phyloP scores from a whole-genome alignment of 2,113 vertebrate species.

The Prinia subflava region DNA sequence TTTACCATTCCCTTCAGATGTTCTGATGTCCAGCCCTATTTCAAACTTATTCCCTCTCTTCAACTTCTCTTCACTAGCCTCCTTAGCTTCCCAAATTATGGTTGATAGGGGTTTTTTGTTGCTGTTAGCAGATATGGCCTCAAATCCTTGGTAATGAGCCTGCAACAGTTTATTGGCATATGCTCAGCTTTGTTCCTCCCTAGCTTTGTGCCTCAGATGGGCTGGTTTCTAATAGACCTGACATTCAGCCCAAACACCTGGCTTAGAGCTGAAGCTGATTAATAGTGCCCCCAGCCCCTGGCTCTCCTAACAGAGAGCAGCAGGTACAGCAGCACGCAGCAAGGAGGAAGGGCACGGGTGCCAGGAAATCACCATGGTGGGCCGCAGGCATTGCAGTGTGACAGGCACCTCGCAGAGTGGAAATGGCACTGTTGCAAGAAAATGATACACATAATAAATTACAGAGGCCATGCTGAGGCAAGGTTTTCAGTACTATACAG shows the following conservation, averaged over 20 bases:
- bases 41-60: not conserved
- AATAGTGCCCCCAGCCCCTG: not conserved
- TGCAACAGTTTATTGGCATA: not conserved
- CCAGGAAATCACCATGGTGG: not conserved
- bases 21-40: not conserved
- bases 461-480: not conserved
- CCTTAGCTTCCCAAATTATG: not conserved
- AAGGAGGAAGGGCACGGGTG: not conserved
- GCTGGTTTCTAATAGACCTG: not conserved
- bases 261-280: not conserved
- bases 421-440: not conserved
- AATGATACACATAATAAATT: not conserved
- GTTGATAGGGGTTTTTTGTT: fast-evolving
- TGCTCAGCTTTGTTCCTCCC: not conserved
- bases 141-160: not conserved
- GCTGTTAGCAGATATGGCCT: not conserved
- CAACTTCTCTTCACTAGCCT: not conserved
- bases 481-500: not conserved
- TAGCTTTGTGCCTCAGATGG: not conserved
- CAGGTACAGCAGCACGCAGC: not conserved
- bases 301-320: not conserved
- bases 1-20: not conserved
- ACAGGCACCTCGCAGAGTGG: not conserved
- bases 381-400: not conserved
- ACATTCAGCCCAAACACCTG: not conserved